Evolutionary conservation across 2,797 vertebrate species (phyloP).

Genomic region (Myoxocephalus aenaeus): DNA sequence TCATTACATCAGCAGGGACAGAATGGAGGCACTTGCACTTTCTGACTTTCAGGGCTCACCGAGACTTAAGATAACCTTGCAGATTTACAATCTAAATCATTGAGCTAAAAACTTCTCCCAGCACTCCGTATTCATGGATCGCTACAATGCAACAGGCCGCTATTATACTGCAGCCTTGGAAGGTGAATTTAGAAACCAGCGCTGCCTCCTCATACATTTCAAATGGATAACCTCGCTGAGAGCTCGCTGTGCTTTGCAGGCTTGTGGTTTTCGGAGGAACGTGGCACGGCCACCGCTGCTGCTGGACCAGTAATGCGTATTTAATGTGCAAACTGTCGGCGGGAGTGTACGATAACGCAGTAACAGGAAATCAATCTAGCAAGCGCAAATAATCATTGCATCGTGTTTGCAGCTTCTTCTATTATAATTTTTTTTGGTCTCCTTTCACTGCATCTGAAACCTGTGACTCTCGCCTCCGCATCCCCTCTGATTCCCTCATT

Average conservation of each 20-base stretch:
- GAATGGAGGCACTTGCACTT: constrained; percentile 64
- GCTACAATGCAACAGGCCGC: constrained; percentile 54
- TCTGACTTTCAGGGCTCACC: constrained; percentile 72
- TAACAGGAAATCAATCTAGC: constrained; percentile 65
- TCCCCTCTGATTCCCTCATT: constrained; percentile 58
- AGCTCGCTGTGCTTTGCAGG: constrained; percentile 39
- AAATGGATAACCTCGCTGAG: constrained; percentile 56
- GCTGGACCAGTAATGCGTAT: constrained; percentile 46
- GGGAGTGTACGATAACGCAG: constrained; percentile 47
- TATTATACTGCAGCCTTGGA: constrained; percentile 63
- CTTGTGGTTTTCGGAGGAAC: constrained; percentile 35
- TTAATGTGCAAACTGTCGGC: constrained; percentile 60
- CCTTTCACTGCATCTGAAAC: constrained; percentile 41
- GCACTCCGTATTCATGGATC: constrained; percentile 62
- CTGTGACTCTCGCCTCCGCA: constrained; percentile 43
- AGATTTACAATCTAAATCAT: constrained; percentile 70
- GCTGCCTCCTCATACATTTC: constrained; percentile 58
- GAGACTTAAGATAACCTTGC: constrained; percentile 79
- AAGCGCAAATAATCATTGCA: constrained; percentile 67
- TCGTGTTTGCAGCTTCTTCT: constrained; percentile 28
- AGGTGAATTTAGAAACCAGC: constrained; percentile 53
- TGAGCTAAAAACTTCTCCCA: constrained; percentile 62
- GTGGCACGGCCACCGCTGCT: constrained; percentile 27
- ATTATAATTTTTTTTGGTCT: constrained; percentile 8
- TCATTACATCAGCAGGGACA: constrained; percentile 74